Conservation (phyloP, 2,797 vertebrate genomes). For the Microctenopoma lineatum region DNA sequence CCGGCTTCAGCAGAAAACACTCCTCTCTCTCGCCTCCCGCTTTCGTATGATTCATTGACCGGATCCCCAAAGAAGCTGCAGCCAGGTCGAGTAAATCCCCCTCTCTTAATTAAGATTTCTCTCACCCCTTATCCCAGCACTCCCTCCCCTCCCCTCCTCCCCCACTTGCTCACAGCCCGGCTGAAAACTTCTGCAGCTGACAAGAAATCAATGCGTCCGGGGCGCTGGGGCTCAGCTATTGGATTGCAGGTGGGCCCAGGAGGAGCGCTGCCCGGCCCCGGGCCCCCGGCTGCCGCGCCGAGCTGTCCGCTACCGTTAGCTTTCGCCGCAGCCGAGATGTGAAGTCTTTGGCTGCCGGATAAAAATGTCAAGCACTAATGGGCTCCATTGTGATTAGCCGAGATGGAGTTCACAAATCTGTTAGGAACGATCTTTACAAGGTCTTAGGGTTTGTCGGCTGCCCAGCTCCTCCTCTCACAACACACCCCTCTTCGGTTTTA, state of each 20-base stretch:
- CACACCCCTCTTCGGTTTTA: constrained; percentile 36
- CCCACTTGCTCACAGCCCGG: constrained; percentile 56
- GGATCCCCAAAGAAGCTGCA: constrained; percentile 73
- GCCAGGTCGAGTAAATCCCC: constrained; percentile 75
- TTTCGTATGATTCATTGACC: constrained; percentile 71
- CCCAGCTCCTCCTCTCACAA: constrained; percentile 38
- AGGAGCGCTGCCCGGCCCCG: constrained; percentile 65
- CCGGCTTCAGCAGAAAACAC: constrained; percentile 36
- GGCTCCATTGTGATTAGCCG: constrained; percentile 86
- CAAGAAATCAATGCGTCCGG: constrained; percentile 83
- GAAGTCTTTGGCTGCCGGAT: constrained; percentile 82
- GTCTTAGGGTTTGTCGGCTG: constrained; percentile 73
- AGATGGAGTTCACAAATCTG: constrained; percentile 81
- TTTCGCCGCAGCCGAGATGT: constrained; percentile 62
- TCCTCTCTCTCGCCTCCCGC: constrained; percentile 28
- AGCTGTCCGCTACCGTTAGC: constrained; percentile 75
- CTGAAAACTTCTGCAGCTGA: constrained; percentile 83
- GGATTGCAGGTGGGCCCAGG: constrained; percentile 85
- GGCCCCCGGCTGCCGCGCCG: constrained; percentile 51
- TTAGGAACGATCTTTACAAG: constrained; percentile 83
- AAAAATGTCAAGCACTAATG: constrained; percentile 87
- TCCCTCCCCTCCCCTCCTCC: constrained; percentile 1
- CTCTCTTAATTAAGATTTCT: constrained; percentile 87
- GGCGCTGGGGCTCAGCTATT: constrained; percentile 80
- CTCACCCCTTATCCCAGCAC: constrained; percentile 61